phyloP scores from a whole-genome alignment of 2,888 invertebrate species.

The Lingula anatina region DNA sequence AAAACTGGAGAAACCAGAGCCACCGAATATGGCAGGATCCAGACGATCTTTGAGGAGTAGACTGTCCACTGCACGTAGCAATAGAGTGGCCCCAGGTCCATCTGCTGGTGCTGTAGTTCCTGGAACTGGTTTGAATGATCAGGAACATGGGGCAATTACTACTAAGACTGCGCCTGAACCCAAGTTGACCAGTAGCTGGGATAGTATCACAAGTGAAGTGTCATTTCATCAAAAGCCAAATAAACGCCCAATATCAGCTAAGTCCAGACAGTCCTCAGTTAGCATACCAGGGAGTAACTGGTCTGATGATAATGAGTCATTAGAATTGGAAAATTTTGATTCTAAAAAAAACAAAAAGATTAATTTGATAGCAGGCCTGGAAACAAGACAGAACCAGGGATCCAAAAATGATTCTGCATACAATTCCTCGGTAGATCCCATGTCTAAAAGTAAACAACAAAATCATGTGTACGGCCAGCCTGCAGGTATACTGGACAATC shows the following conservation, averaged over 20 bases:
- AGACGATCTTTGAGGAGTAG: background rate
- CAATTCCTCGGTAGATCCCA: too few species aligned
- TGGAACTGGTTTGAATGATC: too few species aligned
- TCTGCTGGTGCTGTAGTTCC: background rate
- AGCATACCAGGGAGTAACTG: conserved; percentile 41
- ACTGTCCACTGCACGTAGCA: background rate
- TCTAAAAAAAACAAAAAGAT: conserved; percentile 10
- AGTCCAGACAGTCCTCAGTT: conserved; percentile 13
- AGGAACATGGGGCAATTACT: background rate
- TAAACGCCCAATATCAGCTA: background rate
- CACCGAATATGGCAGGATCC: too few species aligned
- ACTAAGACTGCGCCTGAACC: background rate
- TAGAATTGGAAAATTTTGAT: conserved; percentile 4
- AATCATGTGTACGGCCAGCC: too few species aligned
- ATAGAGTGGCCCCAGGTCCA: background rate
- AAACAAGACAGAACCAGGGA: too few species aligned
- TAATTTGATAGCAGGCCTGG: conserved; percentile 8
- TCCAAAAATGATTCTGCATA: too few species aligned
- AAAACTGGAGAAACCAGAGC: conserved; percentile 19
- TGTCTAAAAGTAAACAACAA: too few species aligned
- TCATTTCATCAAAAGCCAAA: background rate
- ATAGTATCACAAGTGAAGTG: background rate
- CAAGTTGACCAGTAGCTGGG: background rate
- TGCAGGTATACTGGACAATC: conserved; percentile 10
- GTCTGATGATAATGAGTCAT: conserved; percentile 31